phyloP scores from a whole-genome alignment of 2,113 vertebrate species.

The Calypte anna region DNA sequence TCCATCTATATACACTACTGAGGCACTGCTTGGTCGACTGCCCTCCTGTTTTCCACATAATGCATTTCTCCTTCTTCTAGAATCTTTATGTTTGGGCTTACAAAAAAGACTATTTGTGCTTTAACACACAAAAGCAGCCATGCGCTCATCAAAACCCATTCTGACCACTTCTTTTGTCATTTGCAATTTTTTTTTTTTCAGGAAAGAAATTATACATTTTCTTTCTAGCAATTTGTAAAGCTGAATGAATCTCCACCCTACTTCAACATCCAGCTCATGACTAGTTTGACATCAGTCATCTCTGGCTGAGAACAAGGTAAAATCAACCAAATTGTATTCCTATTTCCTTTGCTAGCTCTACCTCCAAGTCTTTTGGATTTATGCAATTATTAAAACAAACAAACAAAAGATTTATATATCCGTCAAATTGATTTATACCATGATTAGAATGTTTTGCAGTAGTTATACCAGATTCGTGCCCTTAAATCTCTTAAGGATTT shows the following conservation, averaged over 20 bases:
- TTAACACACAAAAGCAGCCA: neutral
- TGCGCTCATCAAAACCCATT: neutral
- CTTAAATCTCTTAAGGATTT: neutral
- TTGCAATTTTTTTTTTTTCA: neutral
- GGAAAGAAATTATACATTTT: neutral
- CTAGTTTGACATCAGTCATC: neutral
- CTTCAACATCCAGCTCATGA: neutral
- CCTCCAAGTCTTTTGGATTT: neutral
- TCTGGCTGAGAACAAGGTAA: neutral
- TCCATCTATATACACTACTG: neutral
- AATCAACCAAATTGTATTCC: neutral
- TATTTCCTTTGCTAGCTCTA: neutral
- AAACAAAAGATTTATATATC: neutral
- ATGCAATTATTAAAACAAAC: neutral
- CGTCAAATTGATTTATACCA: neutral
- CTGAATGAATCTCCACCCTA: neutral
- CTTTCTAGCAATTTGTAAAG: neutral
- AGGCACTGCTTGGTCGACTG: neutral
- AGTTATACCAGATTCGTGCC: neutral
- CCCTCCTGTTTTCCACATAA: neutral
- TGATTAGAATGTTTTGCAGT: neutral
- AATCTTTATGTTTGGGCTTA: neutral
- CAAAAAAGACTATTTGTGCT: neutral
- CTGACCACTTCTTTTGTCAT: neutral
- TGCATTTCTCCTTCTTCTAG: rapidly evolving